Percentiles rank a stretch among this genome's conserved stretches.
Conservation (phyloP, 2,888 invertebrate species). For the Acleris literana region DNA sequence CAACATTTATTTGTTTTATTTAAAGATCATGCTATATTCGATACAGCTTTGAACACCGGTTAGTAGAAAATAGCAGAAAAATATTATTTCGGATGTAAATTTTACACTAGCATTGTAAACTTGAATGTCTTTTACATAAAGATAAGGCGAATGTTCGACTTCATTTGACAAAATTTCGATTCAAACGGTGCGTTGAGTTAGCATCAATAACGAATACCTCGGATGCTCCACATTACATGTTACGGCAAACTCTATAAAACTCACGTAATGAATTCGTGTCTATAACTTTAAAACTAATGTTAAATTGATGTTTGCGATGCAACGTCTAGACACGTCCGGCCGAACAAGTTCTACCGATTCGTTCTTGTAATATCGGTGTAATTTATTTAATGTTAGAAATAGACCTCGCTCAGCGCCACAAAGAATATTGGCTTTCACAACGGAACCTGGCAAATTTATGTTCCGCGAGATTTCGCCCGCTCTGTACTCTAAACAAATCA, state of each 20-base stretch:
- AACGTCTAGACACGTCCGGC: slow-evolving; percentile 71
- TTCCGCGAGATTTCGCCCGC: slow-evolving; percentile 72
- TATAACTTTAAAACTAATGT: slow-evolving; percentile 48
- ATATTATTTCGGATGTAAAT: slow-evolving; percentile 3
- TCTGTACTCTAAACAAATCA: slow-evolving; percentile 16
- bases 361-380: slow-evolving; percentile 81
- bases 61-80: too few relatives aligned
- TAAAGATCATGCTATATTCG: neutral
- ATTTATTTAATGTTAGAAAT: slow-evolving; percentile 83
- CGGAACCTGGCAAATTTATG: slow-evolving; percentile 80
- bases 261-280: slow-evolving; percentile 45
- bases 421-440: slow-evolving; percentile 84
- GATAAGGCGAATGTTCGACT: slow-evolving; percentile 11
- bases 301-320: slow-evolving; percentile 71
- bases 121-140: slow-evolving; percentile 19
- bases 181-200: slow-evolving; percentile 13
- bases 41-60: neutral
- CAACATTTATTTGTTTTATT: neutral
- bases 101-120: slow-evolving; percentile 6
- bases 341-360: slow-evolving; percentile 77
- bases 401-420: slow-evolving; percentile 75
- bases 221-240: slow-evolving; percentile 38
- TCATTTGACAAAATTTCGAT: slow-evolving; percentile 13
- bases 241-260: slow-evolving; percentile 41
- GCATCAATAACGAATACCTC: slow-evolving; percentile 18